Evolutionary conservation across 1,140 invertebrate species (phyloP), one percentile per base, ranked within the genome.

Genomic region (Lysiphlebus fabarum): DNA sequence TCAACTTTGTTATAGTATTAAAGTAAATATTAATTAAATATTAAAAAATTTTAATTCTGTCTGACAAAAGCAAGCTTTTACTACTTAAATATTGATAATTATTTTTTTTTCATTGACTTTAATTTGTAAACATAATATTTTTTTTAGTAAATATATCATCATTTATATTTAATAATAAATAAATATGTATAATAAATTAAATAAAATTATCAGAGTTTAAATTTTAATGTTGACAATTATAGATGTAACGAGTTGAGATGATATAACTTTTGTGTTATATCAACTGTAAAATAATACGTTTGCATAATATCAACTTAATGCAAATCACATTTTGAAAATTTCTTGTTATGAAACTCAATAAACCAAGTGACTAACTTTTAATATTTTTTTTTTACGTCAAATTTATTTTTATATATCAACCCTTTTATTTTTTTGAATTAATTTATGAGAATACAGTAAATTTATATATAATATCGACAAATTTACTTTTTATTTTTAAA

Each of bases 301-400:
- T 59, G 58, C 58, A 59, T 59, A 59, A 59, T 53, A 59, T 59
- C 58, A 53, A 50, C 42, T 59, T 59, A 59, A 59, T 59, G 58
- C 58, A 59, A 59, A 59, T 59, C 58, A 43, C 58, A 59, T 59
- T 58, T 50, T 26, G 47, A 58, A 47, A 56, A 43, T 56, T 56
- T 56, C 43, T 56, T 33, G 44, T 48, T 34, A 43, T 44, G 54
- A 47, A n/a, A 56, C 44, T 43, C 34, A 7, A 47, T 47, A 47
- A 56, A 48, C 54, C 47, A 55, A n/a, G n/a, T 10, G 7, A 17
- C 36, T 53, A 26, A 26, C 40, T 48, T 48, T 5, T 48, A 26
- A 26, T 3, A 26, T 26, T 26, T 26, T 26, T 26, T 48, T 33
- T 8, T 26, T 34, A 5, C 45, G 9, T 9, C 26, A 33, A 48